Evolutionary conservation across 2,113 vertebrate species (phyloP), one percentile per base, ranked within the genome.

Genomic region (Engystomops pustulosus): DNA sequence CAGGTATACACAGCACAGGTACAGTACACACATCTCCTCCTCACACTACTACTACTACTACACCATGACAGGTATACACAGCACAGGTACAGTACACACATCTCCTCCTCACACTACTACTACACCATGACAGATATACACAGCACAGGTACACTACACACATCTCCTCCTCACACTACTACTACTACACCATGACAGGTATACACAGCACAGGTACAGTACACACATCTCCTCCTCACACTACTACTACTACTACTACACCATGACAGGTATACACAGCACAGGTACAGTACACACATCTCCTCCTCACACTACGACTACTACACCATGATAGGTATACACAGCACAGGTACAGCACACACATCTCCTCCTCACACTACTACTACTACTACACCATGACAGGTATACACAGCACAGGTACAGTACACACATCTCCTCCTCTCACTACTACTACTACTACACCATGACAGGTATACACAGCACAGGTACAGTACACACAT

Each of bases 41-140:
- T 23, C 18, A 4, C 9, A n/a, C n/a, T n/a, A 32, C 27, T 32
- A 65, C 30, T n/a, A n/a, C n/a, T 67, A 67, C 62, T 67, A 34
- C 62, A 67, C 30, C 27, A 67, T 67, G 62, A 67, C 30, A 67
- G 62, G 15, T 67, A 34, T 67, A 67, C 30, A 67, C 62, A 67
- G 62, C 3, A 58, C 7, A 27, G 11, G 58, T 62, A 62, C 58
- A 62, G 23, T 15, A 30, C 23, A 27, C 25, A 62, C 18, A 15
- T 62, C 23, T 62, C 58, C 58, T 27, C 23, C n/a, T 5, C 38
- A 41, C 8, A 41, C 8, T 23, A 7, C 23, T n/a, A n/a, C n/a
- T n/a, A n/a, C n/a, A n/a, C n/a, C n/a, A n/a, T n/a, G n/a, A n/a
- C n/a, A n/a, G n/a, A n/a, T n/a, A n/a, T n/a, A n/a, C n/a, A n/a